Conservation (phyloP, 1,140 invertebrate genomes). For the Steinernema khuongi region DNA sequence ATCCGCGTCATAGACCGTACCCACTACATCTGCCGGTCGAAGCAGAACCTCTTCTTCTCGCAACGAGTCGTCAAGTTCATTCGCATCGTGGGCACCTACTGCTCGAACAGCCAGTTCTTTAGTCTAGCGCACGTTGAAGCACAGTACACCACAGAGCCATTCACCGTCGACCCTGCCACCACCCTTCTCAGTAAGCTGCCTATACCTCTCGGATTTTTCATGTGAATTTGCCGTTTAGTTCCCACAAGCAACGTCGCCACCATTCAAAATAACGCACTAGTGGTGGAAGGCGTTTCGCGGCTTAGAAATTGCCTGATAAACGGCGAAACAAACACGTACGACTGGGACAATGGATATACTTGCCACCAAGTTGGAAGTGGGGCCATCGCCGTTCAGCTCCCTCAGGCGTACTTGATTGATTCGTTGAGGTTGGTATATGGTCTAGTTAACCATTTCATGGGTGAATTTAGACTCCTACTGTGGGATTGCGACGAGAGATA, state of each 20-base stretch:
- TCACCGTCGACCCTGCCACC: constrained; percentile 16
- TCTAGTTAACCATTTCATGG: constrained; percentile 4
- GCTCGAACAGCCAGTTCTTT: constrained; percentile 90
- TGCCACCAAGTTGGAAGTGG: constrained; percentile 95
- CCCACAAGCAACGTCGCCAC: constrained; percentile 87
- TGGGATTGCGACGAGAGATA: constrained; percentile 96
- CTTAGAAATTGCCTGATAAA: constrained; percentile 89
- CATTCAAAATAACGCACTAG: constrained; percentile 76
- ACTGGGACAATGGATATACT: constrained; percentile 97
- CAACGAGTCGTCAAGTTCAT: constrained; percentile 76
- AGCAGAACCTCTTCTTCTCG: constrained; percentile 89
- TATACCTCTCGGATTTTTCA: constrained; percentile 3
- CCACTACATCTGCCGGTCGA: constrained; percentile 84
- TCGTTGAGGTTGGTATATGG: constrained; percentile 70
- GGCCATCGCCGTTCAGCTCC: constrained; percentile 84
- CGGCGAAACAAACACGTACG: constrained; percentile 85
- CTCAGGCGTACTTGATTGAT: constrained; percentile 86
- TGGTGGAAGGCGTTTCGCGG: constrained; percentile 86
- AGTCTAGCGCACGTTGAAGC: constrained; percentile 86
- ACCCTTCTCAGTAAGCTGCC: constrained; percentile 23
- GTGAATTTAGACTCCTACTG: constrained; percentile 70
- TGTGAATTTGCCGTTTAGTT: constrained; percentile 65
- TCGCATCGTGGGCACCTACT: constrained; percentile 82
- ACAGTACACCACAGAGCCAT: constrained; percentile 66
- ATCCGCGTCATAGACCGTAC: constrained; percentile 82